These are phyloP conservation scores for Dromaius novaehollandiae DNA, from an alignment of 2,113 vertebrate genomes.

Conservation along the genomic window DNA sequence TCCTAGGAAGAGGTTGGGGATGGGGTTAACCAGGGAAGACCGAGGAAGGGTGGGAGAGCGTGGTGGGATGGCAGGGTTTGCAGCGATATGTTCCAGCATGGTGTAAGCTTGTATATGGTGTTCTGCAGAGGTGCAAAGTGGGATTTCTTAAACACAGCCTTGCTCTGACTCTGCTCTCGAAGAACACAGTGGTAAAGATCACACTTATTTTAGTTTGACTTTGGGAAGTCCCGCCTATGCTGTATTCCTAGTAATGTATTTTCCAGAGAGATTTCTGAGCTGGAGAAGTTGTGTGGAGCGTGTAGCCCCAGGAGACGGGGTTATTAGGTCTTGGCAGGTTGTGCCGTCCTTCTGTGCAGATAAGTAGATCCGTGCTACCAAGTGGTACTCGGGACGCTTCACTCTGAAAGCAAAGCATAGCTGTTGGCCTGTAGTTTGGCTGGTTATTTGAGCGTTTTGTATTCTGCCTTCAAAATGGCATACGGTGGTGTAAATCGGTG, in stretches of 20 bases:
- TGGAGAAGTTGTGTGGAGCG: background rate
- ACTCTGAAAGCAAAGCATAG: background rate
- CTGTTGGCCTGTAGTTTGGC: background rate
- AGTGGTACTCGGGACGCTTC: background rate
- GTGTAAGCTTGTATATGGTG: background rate
- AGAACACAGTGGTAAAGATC: background rate
- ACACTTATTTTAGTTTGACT: background rate
- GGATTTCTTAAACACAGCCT: background rate
- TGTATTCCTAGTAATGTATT: rapidly evolving
- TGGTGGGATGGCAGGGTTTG: rapidly evolving
- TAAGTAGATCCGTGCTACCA: background rate
- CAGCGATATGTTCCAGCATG: background rate
- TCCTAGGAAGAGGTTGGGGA: background rate
- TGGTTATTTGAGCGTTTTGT: rapidly evolving
- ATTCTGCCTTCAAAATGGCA: background rate
- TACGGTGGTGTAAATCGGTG: rapidly evolving
- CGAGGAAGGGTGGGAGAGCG: rapidly evolving
- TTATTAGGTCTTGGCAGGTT: background rate
- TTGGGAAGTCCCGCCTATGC: background rate
- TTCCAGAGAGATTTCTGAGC: background rate
- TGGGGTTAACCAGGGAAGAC: rapidly evolving
- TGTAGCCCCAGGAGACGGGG: background rate
- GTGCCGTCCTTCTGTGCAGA: background rate
- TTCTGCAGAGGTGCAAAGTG: background rate
- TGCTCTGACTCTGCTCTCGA: background rate